Conservation (phyloP, 2,797 vertebrate genomes). For the Mallotus villosus region DNA sequence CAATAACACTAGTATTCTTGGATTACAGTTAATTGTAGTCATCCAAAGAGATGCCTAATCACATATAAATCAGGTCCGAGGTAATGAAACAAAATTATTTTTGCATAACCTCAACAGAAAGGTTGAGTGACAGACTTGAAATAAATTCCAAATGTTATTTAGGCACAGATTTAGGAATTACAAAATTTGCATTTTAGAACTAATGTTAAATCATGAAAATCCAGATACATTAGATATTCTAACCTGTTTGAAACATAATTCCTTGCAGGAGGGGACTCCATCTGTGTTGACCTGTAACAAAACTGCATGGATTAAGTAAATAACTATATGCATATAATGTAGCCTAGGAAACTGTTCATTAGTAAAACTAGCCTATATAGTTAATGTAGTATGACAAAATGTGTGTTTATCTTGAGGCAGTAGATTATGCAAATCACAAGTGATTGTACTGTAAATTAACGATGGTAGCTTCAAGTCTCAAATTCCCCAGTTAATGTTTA, state of each 20-base stretch:
- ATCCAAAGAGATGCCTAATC: neutral
- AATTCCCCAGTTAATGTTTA: too few relatives aligned
- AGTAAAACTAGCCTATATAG: neutral
- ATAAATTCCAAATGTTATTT: neutral
- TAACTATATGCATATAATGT: neutral
- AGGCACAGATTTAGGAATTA: neutral
- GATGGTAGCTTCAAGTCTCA: too few relatives aligned
- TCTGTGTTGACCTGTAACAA: constrained; percentile 31
- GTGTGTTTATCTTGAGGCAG: neutral
- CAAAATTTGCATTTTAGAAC: neutral
- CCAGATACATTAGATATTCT: constrained; percentile 2
- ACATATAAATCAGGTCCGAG: too few relatives aligned
- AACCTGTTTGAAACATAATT: constrained; percentile 57
- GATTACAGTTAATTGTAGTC: neutral
- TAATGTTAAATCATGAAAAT: constrained; percentile 1
- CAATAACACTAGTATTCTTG: constrained; percentile 22
- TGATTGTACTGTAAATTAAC: too few relatives aligned
- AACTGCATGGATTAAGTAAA: neutral
- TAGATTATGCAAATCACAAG: too few relatives aligned
- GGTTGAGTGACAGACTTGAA: neutral
- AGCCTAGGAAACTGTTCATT: neutral
- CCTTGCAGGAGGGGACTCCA: constrained; percentile 68
- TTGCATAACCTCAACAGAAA: too few relatives aligned
- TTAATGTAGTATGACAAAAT: neutral
- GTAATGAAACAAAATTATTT: too few relatives aligned